Evolutionary conservation across 1,140 invertebrate genomes (phyloP).

Genomic region (Carcinoscorpius rotundicauda): DNA sequence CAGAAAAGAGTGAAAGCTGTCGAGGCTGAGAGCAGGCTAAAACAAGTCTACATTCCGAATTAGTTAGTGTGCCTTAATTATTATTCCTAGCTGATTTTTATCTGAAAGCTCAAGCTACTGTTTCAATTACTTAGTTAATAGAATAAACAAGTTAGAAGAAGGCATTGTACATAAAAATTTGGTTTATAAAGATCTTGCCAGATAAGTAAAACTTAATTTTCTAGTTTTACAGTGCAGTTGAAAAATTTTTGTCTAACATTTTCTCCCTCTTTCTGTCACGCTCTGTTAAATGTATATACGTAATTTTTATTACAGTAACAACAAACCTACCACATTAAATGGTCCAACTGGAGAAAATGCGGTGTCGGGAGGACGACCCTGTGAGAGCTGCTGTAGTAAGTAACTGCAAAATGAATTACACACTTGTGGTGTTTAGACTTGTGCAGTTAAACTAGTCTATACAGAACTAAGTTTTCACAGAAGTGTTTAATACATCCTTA

Average conservation of each 20-base stretch:
- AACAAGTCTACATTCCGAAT: conserved; percentile 99
- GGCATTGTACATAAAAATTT: no score
- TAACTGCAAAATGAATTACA: conserved; percentile 21
- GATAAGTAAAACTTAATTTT: no score
- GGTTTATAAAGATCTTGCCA: no score
- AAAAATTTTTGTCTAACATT: background rate
- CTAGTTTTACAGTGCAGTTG: no score
- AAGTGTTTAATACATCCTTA: no score
- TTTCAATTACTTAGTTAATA: no score
- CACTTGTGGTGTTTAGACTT: no score
- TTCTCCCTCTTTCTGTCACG: conserved; percentile 9
- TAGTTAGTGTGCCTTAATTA: conserved; percentile 48
- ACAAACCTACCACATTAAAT: conserved; percentile 66
- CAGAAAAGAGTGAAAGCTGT: conserved; percentile 96
- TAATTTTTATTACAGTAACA: conserved; percentile 41
- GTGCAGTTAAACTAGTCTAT: no score
- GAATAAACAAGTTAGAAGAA: no score
- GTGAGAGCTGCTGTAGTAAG: conserved; percentile 66
- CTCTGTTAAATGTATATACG: background rate
- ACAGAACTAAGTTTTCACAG: no score
- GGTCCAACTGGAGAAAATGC: conserved; percentile 47
- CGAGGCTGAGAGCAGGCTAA: conserved; percentile 93
- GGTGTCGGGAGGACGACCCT: conserved; percentile 50
- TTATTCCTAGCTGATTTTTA: no score
- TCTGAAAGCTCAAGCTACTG: no score